phyloP scores from a whole-genome alignment of 2,888 invertebrate genomes.

The Cephonodes hylas region DNA sequence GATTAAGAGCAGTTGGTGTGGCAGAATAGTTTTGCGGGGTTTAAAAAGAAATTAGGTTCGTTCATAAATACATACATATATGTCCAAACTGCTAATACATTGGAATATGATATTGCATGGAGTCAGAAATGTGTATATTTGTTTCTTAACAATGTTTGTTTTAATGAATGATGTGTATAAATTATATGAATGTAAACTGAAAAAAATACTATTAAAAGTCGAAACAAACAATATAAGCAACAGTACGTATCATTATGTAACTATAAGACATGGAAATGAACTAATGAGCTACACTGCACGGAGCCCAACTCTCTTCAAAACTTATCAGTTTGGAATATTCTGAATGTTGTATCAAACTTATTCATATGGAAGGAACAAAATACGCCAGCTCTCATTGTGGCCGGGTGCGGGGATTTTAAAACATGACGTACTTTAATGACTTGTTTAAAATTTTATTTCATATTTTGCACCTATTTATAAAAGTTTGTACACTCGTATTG shows the following conservation, averaged over 20 bases:
- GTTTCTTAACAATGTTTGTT: too few species aligned
- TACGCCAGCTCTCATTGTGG: not conserved
- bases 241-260: not conserved
- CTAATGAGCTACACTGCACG: not conserved
- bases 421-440: not conserved
- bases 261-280: not conserved
- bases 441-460: not conserved
- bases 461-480: not conserved
- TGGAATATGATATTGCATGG: too few species aligned
- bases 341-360: constrained; percentile 14
- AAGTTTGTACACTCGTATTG: not conserved
- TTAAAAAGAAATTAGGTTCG: too few species aligned
- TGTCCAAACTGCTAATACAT: too few species aligned
- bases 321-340: constrained; percentile 2
- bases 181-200: too few species aligned
- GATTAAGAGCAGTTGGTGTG: too few species aligned
- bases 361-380: constrained; percentile 15
- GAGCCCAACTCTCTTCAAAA: not conserved
- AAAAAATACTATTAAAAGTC: too few species aligned
- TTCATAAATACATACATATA: too few species aligned
- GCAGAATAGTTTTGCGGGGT: too few species aligned
- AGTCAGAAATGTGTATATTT: too few species aligned
- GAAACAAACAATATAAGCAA: too few species aligned
- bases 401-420: not conserved
- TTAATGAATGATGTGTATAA: too few species aligned